Base-by-base conservation (phyloP, 2,797 vertebrate genomes). In the Heliangelus exortis region DNA sequence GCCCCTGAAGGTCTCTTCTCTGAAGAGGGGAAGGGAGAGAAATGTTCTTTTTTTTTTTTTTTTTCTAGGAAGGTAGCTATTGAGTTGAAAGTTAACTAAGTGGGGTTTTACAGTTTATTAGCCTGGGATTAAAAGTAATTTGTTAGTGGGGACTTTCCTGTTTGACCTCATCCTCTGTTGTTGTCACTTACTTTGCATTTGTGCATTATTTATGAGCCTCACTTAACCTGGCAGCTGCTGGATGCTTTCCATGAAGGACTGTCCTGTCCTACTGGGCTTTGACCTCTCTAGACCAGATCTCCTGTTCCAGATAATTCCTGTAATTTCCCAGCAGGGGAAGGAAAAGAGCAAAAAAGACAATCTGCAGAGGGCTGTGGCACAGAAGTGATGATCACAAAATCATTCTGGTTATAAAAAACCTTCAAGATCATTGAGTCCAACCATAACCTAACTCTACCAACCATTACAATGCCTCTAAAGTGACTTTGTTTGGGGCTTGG, bases 141-240 rank as follows among this genome's bases (percentile, higher is more conserved):
- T 89, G 45, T 47, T 58, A 66, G 55, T 71, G 84, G 6, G 78
- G 84, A 85, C 84, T 89, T 93, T 89, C 93, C 93, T 89, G 87
- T n/a, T 43, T 62, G 78, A 92, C 63, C 76, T 68, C 47, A 69
- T 69, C 75, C 58, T 67, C 76, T 71, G 20, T 15, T 26, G 62
- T 36, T 69, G 73, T 55, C 61, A 19, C 69, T 71, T 39, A 33
- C 36, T 93, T 77, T 78, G 77, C 77, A 77, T 93, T 22, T 45
- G 19, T 61, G 87, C 61, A 31, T 82, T 83, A 89, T 83, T 92
- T 79, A 73, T 83, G 12, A 65, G 58, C 59, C n/a, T 57, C 31
- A 6, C n/a, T 73, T 62, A 50, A 29, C 45, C 50, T 53, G 73
- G 19, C 29, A 15, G 15, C 67, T 68, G 25, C 50, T 77, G 53